Base-by-base conservation (phyloP, 2,797 vertebrate species). In the Neosilurus hyrtlii region DNA sequence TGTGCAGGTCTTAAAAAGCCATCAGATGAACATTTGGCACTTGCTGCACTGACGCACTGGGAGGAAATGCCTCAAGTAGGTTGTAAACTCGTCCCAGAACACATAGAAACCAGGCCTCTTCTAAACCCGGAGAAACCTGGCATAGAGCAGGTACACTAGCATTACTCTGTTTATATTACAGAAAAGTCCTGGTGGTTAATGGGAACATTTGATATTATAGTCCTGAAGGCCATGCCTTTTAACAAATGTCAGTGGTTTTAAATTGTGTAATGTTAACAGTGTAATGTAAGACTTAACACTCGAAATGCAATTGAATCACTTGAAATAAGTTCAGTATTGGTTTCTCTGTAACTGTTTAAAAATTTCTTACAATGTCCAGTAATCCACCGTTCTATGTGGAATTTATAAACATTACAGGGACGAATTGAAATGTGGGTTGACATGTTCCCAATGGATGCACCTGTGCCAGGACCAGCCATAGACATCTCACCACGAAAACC, bases 351-450 rank as follows among this genome's bases (percentile, higher is more conserved):
- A 59, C 54, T 75, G 11, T 59, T 57, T 35, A 14, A n/a, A 73
- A 54, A 59, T 66, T 9, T 68, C 5, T 68, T 52, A 37, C 30
- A 68, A 54, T 10, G 35, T 63, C 12, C 9, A 59, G 6, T 73
- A 14, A 51, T 52, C 2, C 24, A 18, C 65, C 62, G 51, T 35
- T 67, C 12, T 67, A 12, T 76, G 1, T 71, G 11, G 30, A 20
- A 35, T 65, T 51, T 76, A 2, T 24, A 30, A 59, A 72, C 74
- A 81, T 79, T 54, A 63, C 89, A 99, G 98, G 98, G 98, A 8
- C 96, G 96, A 67, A 93, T 99, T 88, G 98, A 99, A 92, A 96
- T 99, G 96, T 99, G 97, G 97, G 97, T 99, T 87, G 98, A 99
- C 88, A 98, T 99, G 97, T 99, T 99, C 89, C 96, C 97, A n/a